Conservation (phyloP, 2,113 vertebrate genomes). For the Oryzias curvinotus region DNA sequence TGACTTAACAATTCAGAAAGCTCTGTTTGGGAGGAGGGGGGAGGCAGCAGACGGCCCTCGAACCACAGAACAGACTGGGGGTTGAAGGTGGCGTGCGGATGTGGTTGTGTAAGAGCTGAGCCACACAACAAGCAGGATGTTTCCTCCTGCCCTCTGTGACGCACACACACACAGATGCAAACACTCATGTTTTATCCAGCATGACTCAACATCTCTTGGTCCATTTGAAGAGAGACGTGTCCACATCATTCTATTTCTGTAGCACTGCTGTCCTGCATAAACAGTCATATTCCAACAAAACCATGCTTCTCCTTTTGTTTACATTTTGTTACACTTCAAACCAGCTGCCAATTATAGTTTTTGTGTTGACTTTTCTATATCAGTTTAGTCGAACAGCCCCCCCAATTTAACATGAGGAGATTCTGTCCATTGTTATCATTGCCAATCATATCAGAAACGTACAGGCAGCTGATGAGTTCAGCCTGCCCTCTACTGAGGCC, state of each 20-base stretch:
- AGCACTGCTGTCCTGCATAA: conserved; percentile 18
- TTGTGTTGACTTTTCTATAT: conserved; percentile 31
- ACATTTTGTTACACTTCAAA: conserved; percentile 30
- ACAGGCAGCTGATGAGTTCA: conserved; percentile 33
- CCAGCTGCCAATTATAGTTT: conserved; percentile 47
- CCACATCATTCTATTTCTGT: conserved; percentile 16
- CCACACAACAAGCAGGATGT: background rate
- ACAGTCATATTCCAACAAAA: conserved; percentile 7
- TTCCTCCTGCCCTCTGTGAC: conserved; percentile 10
- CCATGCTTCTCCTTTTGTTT: conserved; percentile 23
- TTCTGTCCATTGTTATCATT: conserved; percentile 16
- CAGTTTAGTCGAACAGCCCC: conserved; percentile 8
- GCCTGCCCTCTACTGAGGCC: conserved; percentile 51
- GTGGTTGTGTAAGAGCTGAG: too few relatives aligned
- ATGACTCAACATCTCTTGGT: conserved; percentile 3
- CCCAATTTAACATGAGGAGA: conserved; percentile 4
- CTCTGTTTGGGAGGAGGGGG: background rate
- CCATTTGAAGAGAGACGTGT: background rate
- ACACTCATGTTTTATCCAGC: conserved; percentile 13
- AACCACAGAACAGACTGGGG: background rate
- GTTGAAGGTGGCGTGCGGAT: too few relatives aligned
- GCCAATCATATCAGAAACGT: conserved; percentile 17
- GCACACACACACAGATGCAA: conserved; percentile 24
- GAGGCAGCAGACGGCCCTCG: background rate
- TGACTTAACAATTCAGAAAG: conserved; percentile 1